Conservation (phyloP, 92 coral and sea anemone genomes). For the Epizoanthus fatuus region DNA sequence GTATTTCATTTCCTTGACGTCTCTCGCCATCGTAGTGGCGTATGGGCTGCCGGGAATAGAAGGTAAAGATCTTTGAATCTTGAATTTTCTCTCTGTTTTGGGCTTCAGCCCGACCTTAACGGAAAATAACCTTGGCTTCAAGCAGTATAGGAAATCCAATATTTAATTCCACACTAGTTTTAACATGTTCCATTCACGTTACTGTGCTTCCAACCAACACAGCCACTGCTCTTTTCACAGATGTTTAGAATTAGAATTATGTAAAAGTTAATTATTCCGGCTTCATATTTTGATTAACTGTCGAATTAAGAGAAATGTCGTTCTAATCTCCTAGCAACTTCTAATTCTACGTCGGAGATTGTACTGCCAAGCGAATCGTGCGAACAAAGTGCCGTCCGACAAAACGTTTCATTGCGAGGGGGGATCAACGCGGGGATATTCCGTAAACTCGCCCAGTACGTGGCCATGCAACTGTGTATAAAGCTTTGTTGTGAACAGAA, state of each 20-base stretch:
- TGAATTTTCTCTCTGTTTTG: not conserved
- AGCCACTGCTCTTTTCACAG: conserved; percentile 14
- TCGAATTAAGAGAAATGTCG: too few relatives aligned
- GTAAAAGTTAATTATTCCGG: too few relatives aligned
- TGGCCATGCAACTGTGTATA: conserved; percentile 99
- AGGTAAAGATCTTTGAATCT: conserved; percentile 1
- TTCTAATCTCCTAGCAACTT: conserved; percentile 35
- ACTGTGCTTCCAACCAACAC: not conserved
- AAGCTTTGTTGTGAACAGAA: conserved; percentile 97
- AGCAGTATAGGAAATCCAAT: not conserved
- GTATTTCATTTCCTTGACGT: conserved; percentile 4
- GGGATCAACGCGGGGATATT: conserved; percentile 98
- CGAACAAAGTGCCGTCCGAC: conserved; percentile 86
- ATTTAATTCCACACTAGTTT: not conserved
- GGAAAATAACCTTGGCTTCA: too few relatives aligned
- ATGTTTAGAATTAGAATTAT: not conserved
- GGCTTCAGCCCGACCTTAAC: not conserved
- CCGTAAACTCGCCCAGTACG: conserved; percentile 95
- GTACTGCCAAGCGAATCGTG: conserved; percentile 91
- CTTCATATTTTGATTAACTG: too few relatives aligned
- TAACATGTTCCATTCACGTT: not conserved
- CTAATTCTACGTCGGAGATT: conserved; percentile 65
- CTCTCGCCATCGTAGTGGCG: not conserved
- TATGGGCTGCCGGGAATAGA: not conserved
- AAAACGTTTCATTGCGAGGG: conserved; percentile 95